Evolutionary conservation across 2,113 vertebrate species (phyloP).

Genomic region (Amazona guildingii): DNA sequence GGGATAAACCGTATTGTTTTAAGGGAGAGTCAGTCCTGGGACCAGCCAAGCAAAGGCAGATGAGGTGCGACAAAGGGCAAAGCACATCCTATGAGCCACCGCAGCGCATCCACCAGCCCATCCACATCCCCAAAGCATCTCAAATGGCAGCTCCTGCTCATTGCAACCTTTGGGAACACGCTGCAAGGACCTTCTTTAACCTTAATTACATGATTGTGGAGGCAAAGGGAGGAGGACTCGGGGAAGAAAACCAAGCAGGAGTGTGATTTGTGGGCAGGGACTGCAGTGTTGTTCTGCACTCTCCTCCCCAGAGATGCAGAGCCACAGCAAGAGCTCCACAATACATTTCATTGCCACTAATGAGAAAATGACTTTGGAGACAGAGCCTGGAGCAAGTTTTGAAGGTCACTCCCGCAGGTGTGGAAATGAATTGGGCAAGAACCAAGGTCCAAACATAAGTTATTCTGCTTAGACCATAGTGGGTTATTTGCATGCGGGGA

Average conservation of each 20-base stretch:
- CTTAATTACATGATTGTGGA: fast-evolving
- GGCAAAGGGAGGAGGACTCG: neutral
- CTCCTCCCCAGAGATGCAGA: neutral
- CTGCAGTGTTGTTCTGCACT: neutral
- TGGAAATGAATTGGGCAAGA: neutral
- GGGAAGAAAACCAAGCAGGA: neutral
- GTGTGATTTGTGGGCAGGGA: neutral
- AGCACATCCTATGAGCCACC: neutral
- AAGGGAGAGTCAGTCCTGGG: neutral
- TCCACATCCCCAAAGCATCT: neutral
- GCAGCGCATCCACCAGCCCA: neutral
- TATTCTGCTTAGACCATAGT: neutral
- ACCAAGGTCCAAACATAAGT: neutral
- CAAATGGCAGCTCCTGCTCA: neutral
- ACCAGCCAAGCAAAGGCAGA: neutral
- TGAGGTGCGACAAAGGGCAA: neutral
- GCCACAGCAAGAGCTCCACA: neutral
- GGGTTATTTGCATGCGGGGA: neutral
- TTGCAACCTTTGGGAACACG: neutral
- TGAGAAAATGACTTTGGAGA: neutral
- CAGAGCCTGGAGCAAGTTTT: constrained; percentile 24
- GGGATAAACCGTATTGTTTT: neutral
- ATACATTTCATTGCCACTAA: neutral
- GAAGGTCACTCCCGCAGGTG: constrained; percentile 39
- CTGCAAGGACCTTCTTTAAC: neutral